Conservation (phyloP, 2,888 invertebrate genomes). For the Octodonta nipae region DNA sequence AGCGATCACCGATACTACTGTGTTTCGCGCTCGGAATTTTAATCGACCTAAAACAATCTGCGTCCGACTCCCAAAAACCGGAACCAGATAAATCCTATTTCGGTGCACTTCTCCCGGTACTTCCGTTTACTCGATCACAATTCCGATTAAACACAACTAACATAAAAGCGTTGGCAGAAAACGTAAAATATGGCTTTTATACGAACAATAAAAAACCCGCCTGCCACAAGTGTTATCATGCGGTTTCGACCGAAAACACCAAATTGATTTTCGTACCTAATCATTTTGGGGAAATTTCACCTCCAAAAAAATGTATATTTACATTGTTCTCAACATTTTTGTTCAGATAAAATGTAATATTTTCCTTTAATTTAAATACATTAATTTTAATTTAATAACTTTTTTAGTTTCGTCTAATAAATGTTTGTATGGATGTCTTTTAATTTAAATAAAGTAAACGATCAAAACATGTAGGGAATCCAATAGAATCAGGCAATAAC, state of each 20-base stretch:
- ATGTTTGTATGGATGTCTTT: no score
- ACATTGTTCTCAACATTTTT: no score
- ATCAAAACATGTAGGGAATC: no score
- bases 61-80: conserved; percentile 26
- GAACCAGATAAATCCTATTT: conserved; percentile 34
- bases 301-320: no score
- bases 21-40: conserved; percentile 32
- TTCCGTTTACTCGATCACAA: conserved; percentile 22
- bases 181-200: conserved; percentile 16
- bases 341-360: no score
- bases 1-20: neutral
- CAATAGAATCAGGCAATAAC: no score
- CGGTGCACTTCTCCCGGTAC: conserved; percentile 30
- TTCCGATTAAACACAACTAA: conserved; percentile 23
- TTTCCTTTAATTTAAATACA: no score
- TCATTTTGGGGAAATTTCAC: no score
- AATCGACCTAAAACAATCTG: conserved; percentile 37
- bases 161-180: conserved; percentile 21
- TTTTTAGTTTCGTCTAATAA: no score
- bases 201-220: conserved; percentile 3
- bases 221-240: neutral
- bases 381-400: no score
- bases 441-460: no score
- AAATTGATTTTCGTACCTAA: conserved; percentile 1
- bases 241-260: neutral